These are phyloP conservation scores for Laupala kohalensis DNA, from an alignment of 1,140 invertebrate genomes.

Conservation along the genomic window DNA sequence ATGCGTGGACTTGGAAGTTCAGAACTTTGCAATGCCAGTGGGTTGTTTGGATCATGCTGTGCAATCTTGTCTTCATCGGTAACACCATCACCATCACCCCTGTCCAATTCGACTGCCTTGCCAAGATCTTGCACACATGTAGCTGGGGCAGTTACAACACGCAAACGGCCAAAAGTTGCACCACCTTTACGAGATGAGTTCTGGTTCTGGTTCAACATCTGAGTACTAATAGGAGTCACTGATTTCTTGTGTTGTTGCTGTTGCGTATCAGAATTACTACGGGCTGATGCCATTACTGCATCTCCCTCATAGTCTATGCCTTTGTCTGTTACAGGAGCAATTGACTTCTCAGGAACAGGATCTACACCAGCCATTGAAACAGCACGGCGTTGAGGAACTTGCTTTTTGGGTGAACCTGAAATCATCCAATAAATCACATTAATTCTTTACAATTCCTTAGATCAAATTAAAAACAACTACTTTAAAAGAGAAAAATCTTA, in stretches of 20 bases:
- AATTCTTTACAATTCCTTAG: too few species aligned
- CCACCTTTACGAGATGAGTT: constrained; percentile 7
- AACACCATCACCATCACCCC: constrained; percentile 18
- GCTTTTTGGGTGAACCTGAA: constrained; percentile 34
- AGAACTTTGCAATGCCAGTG: background rate
- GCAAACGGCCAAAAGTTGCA: constrained; percentile 41
- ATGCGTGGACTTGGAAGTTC: constrained; percentile 22
- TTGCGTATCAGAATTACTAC: constrained; percentile 27
- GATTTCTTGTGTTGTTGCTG: constrained; percentile 4
- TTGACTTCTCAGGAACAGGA: constrained; percentile 20
- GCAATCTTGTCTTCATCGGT: constrained; percentile 1
- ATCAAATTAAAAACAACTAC: too few species aligned
- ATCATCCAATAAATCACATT: background rate
- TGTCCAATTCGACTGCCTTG: background rate
- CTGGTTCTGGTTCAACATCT: background rate
- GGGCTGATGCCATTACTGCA: constrained; percentile 34
- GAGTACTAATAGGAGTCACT: background rate
- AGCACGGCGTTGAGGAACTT: constrained; percentile 27
- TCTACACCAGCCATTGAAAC: constrained; percentile 38
- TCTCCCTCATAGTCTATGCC: constrained; percentile 36
- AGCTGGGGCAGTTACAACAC: constrained; percentile 44
- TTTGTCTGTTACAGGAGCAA: constrained; percentile 1
- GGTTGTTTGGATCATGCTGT: constrained; percentile 1
- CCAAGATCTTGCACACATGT: constrained; percentile 38
- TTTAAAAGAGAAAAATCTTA: too few species aligned